Evolutionary conservation across 2,113 vertebrate genomes (phyloP), one percentile per base, ranked within the genome.

Genomic region (Hemicordylus capensis): DNA sequence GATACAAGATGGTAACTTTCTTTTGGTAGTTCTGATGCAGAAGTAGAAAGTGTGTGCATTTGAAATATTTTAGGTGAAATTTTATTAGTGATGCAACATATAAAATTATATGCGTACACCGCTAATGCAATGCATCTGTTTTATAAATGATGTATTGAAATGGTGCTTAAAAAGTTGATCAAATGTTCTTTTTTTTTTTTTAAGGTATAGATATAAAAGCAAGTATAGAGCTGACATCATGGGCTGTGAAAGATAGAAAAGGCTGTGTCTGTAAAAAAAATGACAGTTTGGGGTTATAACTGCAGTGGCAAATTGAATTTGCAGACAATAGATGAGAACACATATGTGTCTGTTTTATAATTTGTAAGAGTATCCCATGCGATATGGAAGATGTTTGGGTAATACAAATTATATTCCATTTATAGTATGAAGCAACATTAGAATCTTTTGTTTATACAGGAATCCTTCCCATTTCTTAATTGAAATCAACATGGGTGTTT

Each of bases 371-470:
- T n/a, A n/a, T n/a, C n/a, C n/a, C n/a, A n/a, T n/a, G n/a, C n/a
- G 95, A 96, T 96, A 95, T 95, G 93, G 94, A 91, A 92, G n/a
- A n/a, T n/a, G n/a, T n/a, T n/a, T n/a, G n/a, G 93, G 90, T 95
- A 93, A 94, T 94, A 92, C 94, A 96, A 96, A 96, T 96, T 95
- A 85, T 81, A 95, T 96, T 96, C 95, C 96, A 94, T 91, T 93
- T 70, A 87, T 96, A 94, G 90, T 94, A 84, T 7, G 42, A 89
- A 93, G 28, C 59, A 78, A 88, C 92, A 95, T 95, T 94, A 92
- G 89, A 69, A 54, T 93, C 93, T 93, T 95, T 96, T 96, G 93
- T 95, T 93, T 88, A n/a, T 84, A 63, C 85, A 81, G 72, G 85
- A 75, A 64, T 87, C 84, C 56, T 93, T 84, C 95, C 82, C 86